Percentiles rank a stretch among this genome's conserved stretches.
Conservation (phyloP, 2,113 vertebrate species). For the Siniperca chuatsi region DNA sequence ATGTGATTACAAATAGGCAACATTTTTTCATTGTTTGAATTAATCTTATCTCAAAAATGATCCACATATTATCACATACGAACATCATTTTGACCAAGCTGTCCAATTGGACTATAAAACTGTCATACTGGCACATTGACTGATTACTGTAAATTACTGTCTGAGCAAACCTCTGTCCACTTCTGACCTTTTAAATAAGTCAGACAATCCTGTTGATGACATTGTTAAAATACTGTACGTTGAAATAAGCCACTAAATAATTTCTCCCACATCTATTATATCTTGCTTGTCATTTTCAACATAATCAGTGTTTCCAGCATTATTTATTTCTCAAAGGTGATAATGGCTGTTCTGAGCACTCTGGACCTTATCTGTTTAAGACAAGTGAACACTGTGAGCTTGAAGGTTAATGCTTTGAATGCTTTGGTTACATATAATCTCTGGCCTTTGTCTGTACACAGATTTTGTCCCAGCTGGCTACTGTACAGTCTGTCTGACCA, state of each 20-base stretch:
- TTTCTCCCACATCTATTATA: too few relatives aligned
- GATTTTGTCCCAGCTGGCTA: conserved; percentile 41
- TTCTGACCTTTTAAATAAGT: neutral
- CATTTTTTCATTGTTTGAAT: too few relatives aligned
- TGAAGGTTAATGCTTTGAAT: neutral
- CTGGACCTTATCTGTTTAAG: neutral
- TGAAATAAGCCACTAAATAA: neutral
- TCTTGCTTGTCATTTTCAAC: neutral
- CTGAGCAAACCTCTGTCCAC: neutral
- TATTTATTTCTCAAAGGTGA: neutral
- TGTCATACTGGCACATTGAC: too few relatives aligned
- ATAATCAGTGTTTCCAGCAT: neutral
- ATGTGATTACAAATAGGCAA: neutral
- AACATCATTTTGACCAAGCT: too few relatives aligned
- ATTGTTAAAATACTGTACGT: neutral
- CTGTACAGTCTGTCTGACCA: conserved; percentile 10
- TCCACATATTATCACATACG: too few relatives aligned
- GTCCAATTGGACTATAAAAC: too few relatives aligned
- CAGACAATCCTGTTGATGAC: neutral
- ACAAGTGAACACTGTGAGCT: neutral
- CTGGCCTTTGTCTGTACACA: conserved; percentile 5
- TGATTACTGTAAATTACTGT: neutral
- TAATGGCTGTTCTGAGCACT: neutral
- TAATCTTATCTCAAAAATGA: too few relatives aligned
- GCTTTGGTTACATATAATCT: conserved; percentile 9